A percentile compares a stretch with the other conserved stretches of the same genome.
phyloP scores from a whole-genome alignment of 2,797 vertebrate species.

The Macropodus opercularis region DNA sequence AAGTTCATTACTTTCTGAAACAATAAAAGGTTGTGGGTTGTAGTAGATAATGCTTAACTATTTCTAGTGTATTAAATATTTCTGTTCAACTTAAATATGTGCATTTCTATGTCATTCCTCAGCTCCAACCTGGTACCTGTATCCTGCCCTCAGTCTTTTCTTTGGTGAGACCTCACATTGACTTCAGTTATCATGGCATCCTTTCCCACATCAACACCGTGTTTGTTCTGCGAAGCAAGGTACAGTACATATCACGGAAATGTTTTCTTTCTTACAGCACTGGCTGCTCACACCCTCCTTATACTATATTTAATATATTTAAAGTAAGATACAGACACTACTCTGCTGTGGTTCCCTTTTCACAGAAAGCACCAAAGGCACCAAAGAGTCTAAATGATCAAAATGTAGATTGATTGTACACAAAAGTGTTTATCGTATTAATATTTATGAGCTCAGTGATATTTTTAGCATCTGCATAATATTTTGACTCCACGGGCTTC shows the following conservation, averaged over 20 bases:
- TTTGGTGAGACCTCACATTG: slow-evolving; percentile 96
- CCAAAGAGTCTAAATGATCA: slow-evolving; percentile 14
- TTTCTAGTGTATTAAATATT: no score
- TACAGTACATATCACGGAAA: no score
- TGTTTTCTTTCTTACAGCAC: no score
- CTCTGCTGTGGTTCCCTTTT: background rate
- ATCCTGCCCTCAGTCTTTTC: slow-evolving; percentile 96
- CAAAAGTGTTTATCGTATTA: slow-evolving; percentile 17
- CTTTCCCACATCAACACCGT: slow-evolving; percentile 99
- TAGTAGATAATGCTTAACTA: no score
- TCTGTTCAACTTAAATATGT: slow-evolving; percentile 8
- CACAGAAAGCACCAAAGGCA: background rate
- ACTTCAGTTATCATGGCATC: slow-evolving; percentile 98
- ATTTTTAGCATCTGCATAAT: slow-evolving; percentile 31
- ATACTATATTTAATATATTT: background rate
- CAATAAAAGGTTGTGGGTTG: no score
- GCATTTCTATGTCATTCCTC: slow-evolving; percentile 38
- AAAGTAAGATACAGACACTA: background rate
- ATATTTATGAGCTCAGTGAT: slow-evolving; percentile 42
- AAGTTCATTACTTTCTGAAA: no score
- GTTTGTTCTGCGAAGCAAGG: slow-evolving; percentile 97
- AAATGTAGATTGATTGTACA: slow-evolving; percentile 3
- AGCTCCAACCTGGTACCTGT: slow-evolving; percentile 96
- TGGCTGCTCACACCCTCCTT: background rate
- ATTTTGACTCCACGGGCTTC: slow-evolving; percentile 21